Conservation (phyloP, 2,797 vertebrate species). For the Tinamus major region DNA sequence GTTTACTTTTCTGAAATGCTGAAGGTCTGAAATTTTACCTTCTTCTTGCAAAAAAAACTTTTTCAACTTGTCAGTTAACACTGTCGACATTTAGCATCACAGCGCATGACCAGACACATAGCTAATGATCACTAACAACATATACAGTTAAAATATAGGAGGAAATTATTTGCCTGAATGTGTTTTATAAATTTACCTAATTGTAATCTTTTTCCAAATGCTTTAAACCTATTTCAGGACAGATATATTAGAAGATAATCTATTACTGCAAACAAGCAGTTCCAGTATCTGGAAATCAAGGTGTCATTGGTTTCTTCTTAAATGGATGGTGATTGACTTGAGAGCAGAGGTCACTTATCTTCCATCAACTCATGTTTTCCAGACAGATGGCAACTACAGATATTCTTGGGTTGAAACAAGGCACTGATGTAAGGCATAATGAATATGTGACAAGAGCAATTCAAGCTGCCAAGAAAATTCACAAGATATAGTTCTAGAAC, state of each 20-base stretch:
- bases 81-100: not conserved
- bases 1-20: not conserved
- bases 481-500: not conserved
- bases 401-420: conserved; percentile 50
- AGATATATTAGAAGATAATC: not conserved
- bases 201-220: not conserved
- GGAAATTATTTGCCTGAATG: not conserved
- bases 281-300: not conserved
- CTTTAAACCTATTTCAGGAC: not conserved
- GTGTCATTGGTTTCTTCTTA: not conserved
- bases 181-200: not conserved
- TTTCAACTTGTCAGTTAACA: not conserved
- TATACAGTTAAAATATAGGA: not conserved
- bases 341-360: conserved; percentile 7
- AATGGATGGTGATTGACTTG: conserved; percentile 1
- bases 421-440: conserved; percentile 40
- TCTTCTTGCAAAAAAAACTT: not conserved
- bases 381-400: conserved; percentile 39
- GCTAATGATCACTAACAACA: not conserved
- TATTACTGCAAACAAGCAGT: not conserved
- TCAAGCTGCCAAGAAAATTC: conserved; percentile 36
- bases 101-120: not conserved
- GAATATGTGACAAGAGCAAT: conserved; percentile 26
- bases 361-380: conserved; percentile 7
- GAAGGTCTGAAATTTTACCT: fast-evolving